Evolutionary conservation across 1,140 invertebrate genomes (phyloP), one percentile per base, ranked within the genome.

Genomic region (Aphelinus certus): DNA sequence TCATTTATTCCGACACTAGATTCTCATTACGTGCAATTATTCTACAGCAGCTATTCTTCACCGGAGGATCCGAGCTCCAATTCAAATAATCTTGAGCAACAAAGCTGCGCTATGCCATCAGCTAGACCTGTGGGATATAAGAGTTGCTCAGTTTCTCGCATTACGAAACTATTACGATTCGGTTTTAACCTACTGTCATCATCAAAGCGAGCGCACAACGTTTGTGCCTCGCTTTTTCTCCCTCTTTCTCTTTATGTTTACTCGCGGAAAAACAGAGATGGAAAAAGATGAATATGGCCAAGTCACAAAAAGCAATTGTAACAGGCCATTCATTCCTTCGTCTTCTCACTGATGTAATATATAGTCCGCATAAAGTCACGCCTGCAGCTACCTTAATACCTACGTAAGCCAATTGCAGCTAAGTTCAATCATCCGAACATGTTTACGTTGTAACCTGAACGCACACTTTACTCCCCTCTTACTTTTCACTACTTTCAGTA

Each of bases 291-390:
- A 61, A 63, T 63, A 46, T 46, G 47, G 45, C 3, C 46, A 10
- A 60, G 58, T 0, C 58, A 60, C 58, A 60, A 60, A 60, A 46
- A 63, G 48, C n/a, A 26, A 65, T 65, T 51, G 63, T 47, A 46
- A 45, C 49, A 69, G 60, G 48, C 49, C 53, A 60, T 46, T 69
- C 47, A 9, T 60, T 69, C n/a, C 3, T 60, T 60, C 46, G 48
- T 42, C 48, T 60, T 60, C 7, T 69, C 56, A 42, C 7, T 7
- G 43, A 5, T 64, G 3, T 64, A 49, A 5, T 64, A 42, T 49
- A 6, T 5, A 49, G 5, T 42, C 2, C 46, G 47, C 6, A 60
- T 60, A 43, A 2, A 60, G 58, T 60, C 6, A 2, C 62, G 62
- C 48, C 6, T 46, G 43, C 61, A 46, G n/a, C n/a, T 10, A 62